Conservation (phyloP, 2,113 vertebrate genomes). For the Sula dactylatra region DNA sequence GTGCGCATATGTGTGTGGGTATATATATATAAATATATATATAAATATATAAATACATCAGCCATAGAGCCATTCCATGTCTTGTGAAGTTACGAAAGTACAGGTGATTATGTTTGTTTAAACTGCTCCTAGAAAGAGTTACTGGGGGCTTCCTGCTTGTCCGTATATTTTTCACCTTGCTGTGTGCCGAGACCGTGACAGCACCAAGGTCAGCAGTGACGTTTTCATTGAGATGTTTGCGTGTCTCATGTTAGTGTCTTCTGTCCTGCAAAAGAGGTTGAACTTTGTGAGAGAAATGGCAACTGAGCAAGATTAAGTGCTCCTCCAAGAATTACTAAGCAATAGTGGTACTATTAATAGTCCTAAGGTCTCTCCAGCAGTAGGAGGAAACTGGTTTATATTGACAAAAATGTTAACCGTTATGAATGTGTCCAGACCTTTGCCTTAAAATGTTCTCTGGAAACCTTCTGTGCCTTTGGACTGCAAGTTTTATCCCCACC, state of each 20-base stretch:
- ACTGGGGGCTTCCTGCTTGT: neutral
- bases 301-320: constrained; percentile 9
- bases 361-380: neutral
- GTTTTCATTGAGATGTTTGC: neutral
- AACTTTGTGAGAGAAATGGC: constrained; percentile 6
- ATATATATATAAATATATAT: too few relatives aligned
- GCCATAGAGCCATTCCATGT: neutral
- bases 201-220: neutral
- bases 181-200: neutral
- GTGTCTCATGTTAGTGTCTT: neutral
- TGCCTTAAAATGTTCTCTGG: neutral
- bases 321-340: constrained; percentile 22
- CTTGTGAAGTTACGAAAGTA: accelerated
- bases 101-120: neutral
- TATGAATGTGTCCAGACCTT: neutral
- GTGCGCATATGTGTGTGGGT: too few relatives aligned
- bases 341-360: neutral
- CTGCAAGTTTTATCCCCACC: too few relatives aligned
- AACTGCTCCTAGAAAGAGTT: neutral
- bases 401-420: neutral
- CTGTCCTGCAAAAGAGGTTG: neutral
- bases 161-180: neutral
- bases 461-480: neutral
- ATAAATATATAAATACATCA: too few relatives aligned
- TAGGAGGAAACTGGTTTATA: neutral